These are phyloP conservation scores for Sarcophaga subvicina DNA, from an alignment of 2,888 invertebrate genomes.

Conservation along the genomic window DNA sequence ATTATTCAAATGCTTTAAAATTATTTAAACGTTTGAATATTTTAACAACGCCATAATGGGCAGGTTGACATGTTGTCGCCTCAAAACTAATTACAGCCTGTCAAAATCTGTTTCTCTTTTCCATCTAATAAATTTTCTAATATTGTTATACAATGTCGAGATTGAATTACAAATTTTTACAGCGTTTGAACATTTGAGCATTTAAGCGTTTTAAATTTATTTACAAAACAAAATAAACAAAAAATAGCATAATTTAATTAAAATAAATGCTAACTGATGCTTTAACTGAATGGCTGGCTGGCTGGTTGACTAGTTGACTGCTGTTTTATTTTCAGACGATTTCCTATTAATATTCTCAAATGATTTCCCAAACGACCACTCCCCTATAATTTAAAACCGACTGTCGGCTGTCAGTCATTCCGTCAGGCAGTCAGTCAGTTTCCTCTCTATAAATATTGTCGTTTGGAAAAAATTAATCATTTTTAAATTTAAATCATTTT, in stretches of 20 bases:
- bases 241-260: conserved; percentile 29
- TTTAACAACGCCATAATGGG: conserved; percentile 16
- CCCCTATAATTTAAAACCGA: conserved; percentile 41
- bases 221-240: neutral
- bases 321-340: neutral
- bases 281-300: neutral
- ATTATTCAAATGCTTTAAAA: conserved; percentile 3
- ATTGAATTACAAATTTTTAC: conserved; percentile 31
- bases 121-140: conserved; percentile 31
- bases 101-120: conserved; percentile 54
- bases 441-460: neutral
- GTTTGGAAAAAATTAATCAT: conserved; percentile 52
- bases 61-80: conserved; percentile 60
- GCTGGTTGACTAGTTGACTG: too few relatives aligned
- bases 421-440: neutral
- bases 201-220: neutral
- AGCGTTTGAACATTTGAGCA: neutral
- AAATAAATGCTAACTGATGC: neutral
- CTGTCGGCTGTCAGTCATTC: neutral
- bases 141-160: conserved; percentile 16
- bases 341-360: conserved; percentile 48
- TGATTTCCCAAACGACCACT: conserved; percentile 54
- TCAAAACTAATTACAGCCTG: conserved; percentile 63
- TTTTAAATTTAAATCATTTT: conserved; percentile 60
- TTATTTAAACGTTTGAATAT: conserved; percentile 13